Evolutionary conservation across 2,113 vertebrate species (phyloP), one percentile per base, ranked within the genome.

Genomic region (Noturus placidus): DNA sequence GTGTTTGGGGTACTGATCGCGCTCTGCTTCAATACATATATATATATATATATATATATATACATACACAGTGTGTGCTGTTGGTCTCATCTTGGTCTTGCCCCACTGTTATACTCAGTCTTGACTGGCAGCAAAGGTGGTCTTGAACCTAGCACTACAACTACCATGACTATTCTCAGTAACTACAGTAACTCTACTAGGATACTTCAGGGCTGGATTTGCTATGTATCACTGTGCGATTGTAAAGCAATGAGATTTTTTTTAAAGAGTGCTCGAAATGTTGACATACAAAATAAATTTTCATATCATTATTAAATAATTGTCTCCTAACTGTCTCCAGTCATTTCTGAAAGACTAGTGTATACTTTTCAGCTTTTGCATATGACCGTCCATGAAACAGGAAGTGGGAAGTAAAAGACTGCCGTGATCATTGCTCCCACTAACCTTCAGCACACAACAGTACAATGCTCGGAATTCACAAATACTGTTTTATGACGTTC

Each of bases 401-500:
- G 74, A 69, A 81, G 57, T n/a, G 57, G 33, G 80, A 86, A 85
- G 82, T 87, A 69, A 50, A 77, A 85, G 78, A 65, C 63, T 67
- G 69, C n/a, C 25, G 46, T 87, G 76, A 84, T 81, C 83, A 33
- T 70, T 80, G 52, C 77, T 56, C 14, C 50, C 11, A 56, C 35
- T 87, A 63, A 86, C 77, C 77, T 81, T 86, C 46, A 80, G 46
- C 38, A 67, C 52, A 69, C 4, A 81, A n/a, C 63, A 33, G 20
- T 30, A 80, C 86, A 87, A 81, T 86, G 57, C 56, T 63, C 35
- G 38, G 72, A 63, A 86, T 86, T 74, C 69, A 76, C 25, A 1
- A 74, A 56, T 76, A 56, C 83, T 70, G 42, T 83, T 85, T 86
- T 77, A 86, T 63, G 56, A 82, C 27, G 14, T 85, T 54, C 6